These are phyloP conservation scores for Scolanthus callimorphus DNA, from an alignment of 92 coral and sea anemone genomes.

Conservation along the genomic window DNA sequence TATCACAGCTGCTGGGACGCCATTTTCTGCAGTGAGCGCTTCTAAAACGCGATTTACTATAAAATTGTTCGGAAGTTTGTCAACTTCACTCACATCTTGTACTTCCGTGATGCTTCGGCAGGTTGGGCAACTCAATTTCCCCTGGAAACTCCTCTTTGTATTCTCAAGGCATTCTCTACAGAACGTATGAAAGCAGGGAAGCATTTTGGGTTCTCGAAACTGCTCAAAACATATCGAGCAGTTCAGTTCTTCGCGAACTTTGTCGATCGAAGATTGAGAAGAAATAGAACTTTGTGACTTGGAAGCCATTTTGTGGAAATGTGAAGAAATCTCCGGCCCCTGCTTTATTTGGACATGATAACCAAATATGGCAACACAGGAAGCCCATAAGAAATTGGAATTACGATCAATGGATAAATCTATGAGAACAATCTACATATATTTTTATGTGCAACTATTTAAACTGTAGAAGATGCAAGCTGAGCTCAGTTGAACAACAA, in stretches of 20 bases:
- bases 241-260: constrained; percentile 36
- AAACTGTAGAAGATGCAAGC: too few relatives aligned
- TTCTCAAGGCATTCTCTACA: constrained; percentile 60
- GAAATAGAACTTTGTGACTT: background rate
- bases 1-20: background rate
- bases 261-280: constrained; percentile 9
- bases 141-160: constrained; percentile 1
- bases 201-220: constrained; percentile 56
- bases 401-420: too few relatives aligned
- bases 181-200: constrained; percentile 74
- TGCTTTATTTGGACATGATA: too few relatives aligned
- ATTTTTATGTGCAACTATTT: too few relatives aligned
- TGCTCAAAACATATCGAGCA: constrained; percentile 64
- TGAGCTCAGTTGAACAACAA: too few relatives aligned
- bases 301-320: background rate
- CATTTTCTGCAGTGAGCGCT: constrained; percentile 20
- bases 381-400: too few relatives aligned
- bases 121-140: constrained; percentile 28
- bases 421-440: too few relatives aligned
- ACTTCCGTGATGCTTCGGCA: constrained; percentile 20
- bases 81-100: constrained; percentile 7
- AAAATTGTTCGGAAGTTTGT: constrained; percentile 39
- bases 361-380: too few relatives aligned
- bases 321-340: too few relatives aligned
- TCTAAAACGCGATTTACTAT: constrained; percentile 35